A percentile compares a stretch with the other conserved stretches of the same genome.
These are phyloP conservation scores for Psittacula cyanocephala DNA, from an alignment of 2,113 vertebrate genomes.

Conservation along the genomic window DNA sequence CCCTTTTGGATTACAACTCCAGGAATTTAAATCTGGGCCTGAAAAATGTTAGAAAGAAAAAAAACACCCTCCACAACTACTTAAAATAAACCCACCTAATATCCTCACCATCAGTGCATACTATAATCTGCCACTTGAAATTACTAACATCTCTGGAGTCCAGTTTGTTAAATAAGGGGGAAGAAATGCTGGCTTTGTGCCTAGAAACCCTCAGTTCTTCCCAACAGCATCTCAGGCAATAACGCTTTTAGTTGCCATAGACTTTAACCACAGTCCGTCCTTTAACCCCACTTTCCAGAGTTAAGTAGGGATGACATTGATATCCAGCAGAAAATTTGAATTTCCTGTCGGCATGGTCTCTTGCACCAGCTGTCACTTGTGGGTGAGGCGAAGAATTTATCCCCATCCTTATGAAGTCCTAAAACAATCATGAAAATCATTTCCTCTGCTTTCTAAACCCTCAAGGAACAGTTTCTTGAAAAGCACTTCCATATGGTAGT, in stretches of 20 bases:
- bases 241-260: slow-evolving; percentile 28
- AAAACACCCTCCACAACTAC: not conserved
- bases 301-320: slow-evolving; percentile 54
- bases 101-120: not conserved
- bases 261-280: slow-evolving; percentile 23
- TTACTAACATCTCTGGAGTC: slow-evolving; percentile 57
- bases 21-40: not conserved
- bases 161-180: slow-evolving; percentile 51
- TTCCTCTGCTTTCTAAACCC: slow-evolving; percentile 66
- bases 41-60: not conserved
- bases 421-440: slow-evolving; percentile 69
- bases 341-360: slow-evolving; percentile 38
- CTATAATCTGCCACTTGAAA: slow-evolving; percentile 58
- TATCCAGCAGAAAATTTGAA: slow-evolving; percentile 67
- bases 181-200: slow-evolving; percentile 59
- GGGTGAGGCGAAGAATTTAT: slow-evolving; percentile 55
- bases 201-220: slow-evolving; percentile 53
- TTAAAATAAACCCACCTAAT: slow-evolving; percentile 20
- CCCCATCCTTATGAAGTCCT: slow-evolving; percentile 57
- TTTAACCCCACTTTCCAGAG: slow-evolving; percentile 62
- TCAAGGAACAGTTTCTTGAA: slow-evolving; percentile 65
- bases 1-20: not conserved
- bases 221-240: slow-evolving; percentile 30
- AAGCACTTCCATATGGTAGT: slow-evolving; percentile 76
- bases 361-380: slow-evolving; percentile 59